Conservation (phyloP, 2,888 invertebrate species). For the Zhengitettix transpicula region DNA sequence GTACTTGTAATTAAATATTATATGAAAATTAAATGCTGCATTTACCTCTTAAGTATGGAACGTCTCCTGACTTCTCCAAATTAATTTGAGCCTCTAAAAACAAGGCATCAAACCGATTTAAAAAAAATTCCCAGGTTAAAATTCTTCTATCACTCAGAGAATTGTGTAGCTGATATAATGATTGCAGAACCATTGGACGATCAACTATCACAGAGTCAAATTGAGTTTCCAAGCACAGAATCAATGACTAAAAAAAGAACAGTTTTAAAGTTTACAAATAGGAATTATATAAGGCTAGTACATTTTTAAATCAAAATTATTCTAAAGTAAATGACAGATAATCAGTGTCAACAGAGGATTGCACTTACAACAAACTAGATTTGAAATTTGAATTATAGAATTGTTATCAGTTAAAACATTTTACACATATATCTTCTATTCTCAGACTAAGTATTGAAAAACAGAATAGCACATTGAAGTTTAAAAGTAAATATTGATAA, state of each 20-base stretch:
- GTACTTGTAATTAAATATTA: neutral
- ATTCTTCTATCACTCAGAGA: conserved; percentile 79
- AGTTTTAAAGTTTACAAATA: neutral
- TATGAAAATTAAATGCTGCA: neutral
- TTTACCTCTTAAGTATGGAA: conserved; percentile 63
- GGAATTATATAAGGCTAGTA: too few species aligned
- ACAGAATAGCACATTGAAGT: too few species aligned
- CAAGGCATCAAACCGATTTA: conserved; percentile 87
- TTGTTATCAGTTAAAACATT: too few species aligned
- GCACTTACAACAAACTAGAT: too few species aligned
- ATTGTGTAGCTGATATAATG: conserved; percentile 86
- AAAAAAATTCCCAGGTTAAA: conserved; percentile 93
- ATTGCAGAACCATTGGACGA: conserved; percentile 89
- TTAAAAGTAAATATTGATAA: too few species aligned
- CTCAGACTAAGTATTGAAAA: too few species aligned
- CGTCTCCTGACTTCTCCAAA: conserved; percentile 69
- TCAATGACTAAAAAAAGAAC: conserved; percentile 44
- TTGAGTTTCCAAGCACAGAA: conserved; percentile 91
- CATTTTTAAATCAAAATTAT: too few species aligned
- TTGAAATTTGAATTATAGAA: too few species aligned
- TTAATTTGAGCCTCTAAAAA: conserved; percentile 92
- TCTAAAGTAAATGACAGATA: too few species aligned
- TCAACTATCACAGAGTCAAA: conserved; percentile 95
- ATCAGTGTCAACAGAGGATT: too few species aligned
- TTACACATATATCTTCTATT: too few species aligned